phyloP scores from a whole-genome alignment of 2,113 vertebrate species.

The Rutilus rutilus region DNA sequence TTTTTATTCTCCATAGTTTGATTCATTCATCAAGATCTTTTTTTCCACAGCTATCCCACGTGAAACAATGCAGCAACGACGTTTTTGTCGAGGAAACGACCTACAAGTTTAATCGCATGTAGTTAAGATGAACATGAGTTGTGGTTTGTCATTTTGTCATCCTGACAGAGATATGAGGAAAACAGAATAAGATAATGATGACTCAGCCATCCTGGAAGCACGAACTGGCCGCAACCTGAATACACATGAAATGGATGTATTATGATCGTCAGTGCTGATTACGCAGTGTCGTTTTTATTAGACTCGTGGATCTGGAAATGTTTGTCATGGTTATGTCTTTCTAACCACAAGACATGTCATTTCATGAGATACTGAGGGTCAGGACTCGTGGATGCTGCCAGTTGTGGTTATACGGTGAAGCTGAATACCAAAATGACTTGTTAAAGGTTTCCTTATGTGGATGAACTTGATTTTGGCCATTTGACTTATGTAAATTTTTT shows the following conservation, averaged over 20 bases:
- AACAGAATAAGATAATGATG: constrained; percentile 31
- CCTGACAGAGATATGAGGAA: constrained; percentile 25
- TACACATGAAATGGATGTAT: constrained; percentile 27
- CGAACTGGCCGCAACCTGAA: not conserved
- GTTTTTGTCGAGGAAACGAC: not conserved
- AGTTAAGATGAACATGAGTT: not conserved
- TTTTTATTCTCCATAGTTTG: constrained; percentile 45
- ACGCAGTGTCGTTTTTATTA: constrained; percentile 23
- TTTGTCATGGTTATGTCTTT: constrained; percentile 46
- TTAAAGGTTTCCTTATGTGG: constrained; percentile 58
- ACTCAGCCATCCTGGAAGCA: not conserved
- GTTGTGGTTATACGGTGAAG: constrained; percentile 18
- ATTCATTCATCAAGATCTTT: constrained; percentile 27
- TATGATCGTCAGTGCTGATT: constrained; percentile 12
- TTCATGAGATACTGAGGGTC: constrained; percentile 26
- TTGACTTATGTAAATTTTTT: constrained; percentile 15
- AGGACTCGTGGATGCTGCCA: constrained; percentile 36
- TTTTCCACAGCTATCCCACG: constrained; percentile 12
- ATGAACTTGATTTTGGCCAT: constrained; percentile 39
- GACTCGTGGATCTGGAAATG: constrained; percentile 25
- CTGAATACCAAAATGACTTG: constrained; percentile 39
- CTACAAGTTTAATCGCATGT: not conserved
- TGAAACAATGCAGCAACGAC: not conserved
- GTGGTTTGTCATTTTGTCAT: not conserved
- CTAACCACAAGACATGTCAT: constrained; percentile 36